Percentiles rank a stretch among this genome's conserved stretches.
Evolutionary conservation across 2,113 vertebrate species (phyloP).

Genomic region (Oreocharis arfaki): DNA sequence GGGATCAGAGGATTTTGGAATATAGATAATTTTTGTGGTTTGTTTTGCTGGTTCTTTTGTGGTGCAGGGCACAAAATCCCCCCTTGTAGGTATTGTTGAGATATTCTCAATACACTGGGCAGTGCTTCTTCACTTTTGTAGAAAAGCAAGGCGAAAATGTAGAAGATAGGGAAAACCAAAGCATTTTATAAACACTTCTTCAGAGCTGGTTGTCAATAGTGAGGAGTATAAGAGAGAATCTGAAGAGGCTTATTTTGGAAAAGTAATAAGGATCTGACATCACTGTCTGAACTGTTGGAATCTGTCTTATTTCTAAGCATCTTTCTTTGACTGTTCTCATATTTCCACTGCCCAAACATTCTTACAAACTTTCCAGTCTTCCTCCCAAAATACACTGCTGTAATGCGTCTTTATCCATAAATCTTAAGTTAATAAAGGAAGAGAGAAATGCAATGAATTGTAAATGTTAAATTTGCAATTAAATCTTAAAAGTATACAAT

Average conservation of each 20-base stretch:
- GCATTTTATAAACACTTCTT: not conserved
- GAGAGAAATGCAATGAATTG: not conserved
- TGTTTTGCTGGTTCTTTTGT: not conserved
- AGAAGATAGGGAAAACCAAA: not conserved
- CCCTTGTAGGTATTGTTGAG: not conserved
- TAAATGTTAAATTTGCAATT: not conserved
- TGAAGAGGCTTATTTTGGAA: slow-evolving; percentile 17
- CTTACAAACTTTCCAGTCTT: slow-evolving; percentile 32
- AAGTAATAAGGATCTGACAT: slow-evolving; percentile 26
- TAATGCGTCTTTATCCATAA: not conserved
- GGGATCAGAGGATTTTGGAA: not conserved
- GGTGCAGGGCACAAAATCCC: not conserved
- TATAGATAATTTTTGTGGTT: not conserved
- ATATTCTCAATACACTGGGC: not conserved
- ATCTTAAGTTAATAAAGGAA: not conserved
- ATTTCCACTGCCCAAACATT: not conserved
- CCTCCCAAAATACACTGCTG: not conserved
- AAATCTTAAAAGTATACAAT: not conserved
- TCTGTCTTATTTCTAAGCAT: slow-evolving; percentile 25
- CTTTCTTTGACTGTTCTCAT: not conserved
- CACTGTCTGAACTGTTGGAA: slow-evolving; percentile 27
- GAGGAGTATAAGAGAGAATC: not conserved
- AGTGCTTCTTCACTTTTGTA: not conserved
- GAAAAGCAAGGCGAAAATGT: not conserved
- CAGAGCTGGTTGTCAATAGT: not conserved